Base-by-base conservation (phyloP, 2,888 invertebrate genomes). In the Drosophila imparisetae region DNA sequence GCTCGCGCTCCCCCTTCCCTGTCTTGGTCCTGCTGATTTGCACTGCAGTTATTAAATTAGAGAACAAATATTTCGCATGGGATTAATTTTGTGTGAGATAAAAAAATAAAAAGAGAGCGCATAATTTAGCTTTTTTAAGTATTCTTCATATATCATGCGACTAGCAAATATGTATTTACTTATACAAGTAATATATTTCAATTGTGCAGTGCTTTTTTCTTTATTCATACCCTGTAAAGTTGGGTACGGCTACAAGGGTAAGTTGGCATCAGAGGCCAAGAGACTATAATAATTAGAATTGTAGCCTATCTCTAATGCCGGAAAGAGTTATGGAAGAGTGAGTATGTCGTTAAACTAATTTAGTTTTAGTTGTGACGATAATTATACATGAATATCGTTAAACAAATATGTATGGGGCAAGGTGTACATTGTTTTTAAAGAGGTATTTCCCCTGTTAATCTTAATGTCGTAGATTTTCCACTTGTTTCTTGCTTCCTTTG, bases 1-100 rank as follows among this genome's bases (percentile, higher is more conserved):
- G 32, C 38, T 64, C n/a, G 27, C n/a, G 27, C 38, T 64, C 57
- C 55, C 61, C 34, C 42, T 49, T 49, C 60, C 32, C 10, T 0
- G 5, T 2, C 5, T 32, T 4, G 21, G 21, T 8, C 7, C 24
- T 53, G 53, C 24, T 18, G 53, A 36, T 30, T 48, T 49, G 40
- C 34, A 45, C 24, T 62, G 84, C 80, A 74, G 70, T 80, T 81
- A 80, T 86, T 81, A 86, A 81, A 72, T 86, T 78, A 78, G 58
- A 54, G 53, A 53, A 54, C 10, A 27, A 40, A 50, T 60, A 72
- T 72, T 72, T 80, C 80, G 54, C 69, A 48, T 73, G 57, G 70
- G 68, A 78, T 71, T 78, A 74, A 69, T 75, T 69, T 53, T 30
- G 13, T 29, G n/a, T 13, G 30, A 30, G 24, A n/a, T 54, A 50